Conservation (phyloP, 2,797 vertebrate genomes). For the Catamblyrhynchus diadema region DNA sequence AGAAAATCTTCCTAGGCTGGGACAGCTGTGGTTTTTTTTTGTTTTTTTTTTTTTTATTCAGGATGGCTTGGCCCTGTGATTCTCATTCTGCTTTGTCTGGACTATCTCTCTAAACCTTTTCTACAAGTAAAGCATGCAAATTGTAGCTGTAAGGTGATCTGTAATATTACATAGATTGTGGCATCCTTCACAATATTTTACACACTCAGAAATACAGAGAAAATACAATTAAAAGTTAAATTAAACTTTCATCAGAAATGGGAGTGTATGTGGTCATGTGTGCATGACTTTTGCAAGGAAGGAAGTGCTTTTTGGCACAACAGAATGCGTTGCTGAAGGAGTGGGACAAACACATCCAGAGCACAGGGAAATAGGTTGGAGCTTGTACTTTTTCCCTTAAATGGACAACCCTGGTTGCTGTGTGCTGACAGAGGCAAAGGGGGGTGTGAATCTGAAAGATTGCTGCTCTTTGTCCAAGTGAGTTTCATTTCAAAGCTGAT, state of each 20-base stretch:
- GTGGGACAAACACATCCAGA: conserved; percentile 37
- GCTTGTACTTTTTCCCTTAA: conserved; percentile 67
- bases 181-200: background rate
- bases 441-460: background rate
- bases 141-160: background rate
- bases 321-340: background rate
- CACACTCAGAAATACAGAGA: background rate
- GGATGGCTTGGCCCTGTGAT: background rate
- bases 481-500: conserved; percentile 36
- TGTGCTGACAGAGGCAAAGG: conserved; percentile 27
- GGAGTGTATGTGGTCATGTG: background rate
- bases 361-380: conserved; percentile 40
- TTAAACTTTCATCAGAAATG: background rate
- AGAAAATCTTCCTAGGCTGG: background rate
- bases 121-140: background rate
- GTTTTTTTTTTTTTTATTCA: background rate
- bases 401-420: conserved; percentile 36
- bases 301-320: conserved; percentile 20
- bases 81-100: background rate
- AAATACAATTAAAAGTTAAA: background rate
- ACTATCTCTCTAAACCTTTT: background rate
- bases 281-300: background rate
- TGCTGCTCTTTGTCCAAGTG: background rate
- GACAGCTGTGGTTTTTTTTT: background rate
- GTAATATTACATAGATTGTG: background rate